phyloP scores from a whole-genome alignment of 2,888 invertebrate genomes.

The Siphlonurus alternatus region DNA sequence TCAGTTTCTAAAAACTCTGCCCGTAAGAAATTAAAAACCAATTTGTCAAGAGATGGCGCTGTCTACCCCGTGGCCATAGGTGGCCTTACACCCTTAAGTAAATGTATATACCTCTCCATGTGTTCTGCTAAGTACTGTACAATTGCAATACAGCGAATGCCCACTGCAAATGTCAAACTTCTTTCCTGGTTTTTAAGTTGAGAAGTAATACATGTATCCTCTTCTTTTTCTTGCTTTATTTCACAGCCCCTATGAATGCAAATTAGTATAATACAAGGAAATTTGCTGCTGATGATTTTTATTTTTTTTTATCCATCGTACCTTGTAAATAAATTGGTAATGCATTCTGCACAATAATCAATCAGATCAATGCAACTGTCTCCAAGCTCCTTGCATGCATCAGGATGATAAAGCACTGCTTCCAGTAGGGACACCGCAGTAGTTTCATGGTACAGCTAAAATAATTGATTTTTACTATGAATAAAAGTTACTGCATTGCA shows the following conservation, averaged over 20 bases:
- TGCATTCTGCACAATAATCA: slow-evolving; percentile 58
- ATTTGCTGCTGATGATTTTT: too few relatives aligned
- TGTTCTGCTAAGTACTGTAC: slow-evolving; percentile 51
- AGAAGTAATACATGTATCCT: too few relatives aligned
- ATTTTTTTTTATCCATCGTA: too few relatives aligned
- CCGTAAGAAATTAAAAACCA: too few relatives aligned
- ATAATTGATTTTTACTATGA: too few relatives aligned
- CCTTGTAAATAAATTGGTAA: slow-evolving; percentile 25
- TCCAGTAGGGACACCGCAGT: slow-evolving; percentile 65
- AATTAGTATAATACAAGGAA: too few relatives aligned
- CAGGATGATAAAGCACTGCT: slow-evolving; percentile 63
- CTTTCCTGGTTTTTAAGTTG: slow-evolving; percentile 44
- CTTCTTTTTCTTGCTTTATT: too few relatives aligned
- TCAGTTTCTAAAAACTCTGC: too few relatives aligned
- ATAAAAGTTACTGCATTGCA: too few relatives aligned
- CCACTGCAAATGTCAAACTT: slow-evolving; percentile 60
- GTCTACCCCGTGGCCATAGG: too few relatives aligned
- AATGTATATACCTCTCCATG: slow-evolving; percentile 28
- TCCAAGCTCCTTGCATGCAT: slow-evolving; percentile 56
- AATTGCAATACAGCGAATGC: slow-evolving; percentile 62
- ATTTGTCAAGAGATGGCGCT: too few relatives aligned
- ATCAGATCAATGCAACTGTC: slow-evolving; percentile 64
- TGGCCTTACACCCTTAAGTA: neutral
- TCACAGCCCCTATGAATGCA: too few relatives aligned
- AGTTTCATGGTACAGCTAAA: slow-evolving; percentile 58